Evolutionary conservation across 64 coral and sea anemone species (phyloP).

Genomic region (Pocillopora damicornis): DNA sequence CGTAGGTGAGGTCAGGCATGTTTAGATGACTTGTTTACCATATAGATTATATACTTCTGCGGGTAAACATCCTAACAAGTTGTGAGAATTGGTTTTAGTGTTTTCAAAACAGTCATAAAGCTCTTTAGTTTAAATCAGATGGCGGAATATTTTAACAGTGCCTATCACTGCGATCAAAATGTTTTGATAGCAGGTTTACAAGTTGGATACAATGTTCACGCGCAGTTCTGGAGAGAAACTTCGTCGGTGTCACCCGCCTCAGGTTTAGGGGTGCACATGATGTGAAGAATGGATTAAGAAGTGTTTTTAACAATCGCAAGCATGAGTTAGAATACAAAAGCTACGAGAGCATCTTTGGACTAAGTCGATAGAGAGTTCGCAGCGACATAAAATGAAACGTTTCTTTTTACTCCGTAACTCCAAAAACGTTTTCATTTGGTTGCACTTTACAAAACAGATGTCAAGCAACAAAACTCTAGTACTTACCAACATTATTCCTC

Average conservation of each 20-base stretch:
- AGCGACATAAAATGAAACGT: background rate
- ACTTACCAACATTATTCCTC: constrained; percentile 1
- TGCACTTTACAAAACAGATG: background rate
- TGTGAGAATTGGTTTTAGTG: background rate
- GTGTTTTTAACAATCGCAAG: background rate
- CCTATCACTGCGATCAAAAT: background rate
- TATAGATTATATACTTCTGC: constrained; percentile 23
- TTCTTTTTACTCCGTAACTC: background rate
- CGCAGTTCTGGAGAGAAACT: background rate
- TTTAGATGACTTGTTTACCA: constrained; percentile 27
- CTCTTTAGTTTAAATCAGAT: background rate
- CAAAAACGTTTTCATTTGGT: background rate
- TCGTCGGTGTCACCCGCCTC: too few relatives aligned
- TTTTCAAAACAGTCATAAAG: constrained; percentile 3
- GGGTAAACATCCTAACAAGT: background rate
- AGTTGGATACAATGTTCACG: background rate
- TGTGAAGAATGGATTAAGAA: background rate
- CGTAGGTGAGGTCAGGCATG: background rate
- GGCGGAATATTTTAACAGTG: background rate
- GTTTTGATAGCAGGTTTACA: background rate
- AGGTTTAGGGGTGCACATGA: background rate
- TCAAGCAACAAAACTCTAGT: background rate
- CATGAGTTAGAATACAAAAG: background rate
- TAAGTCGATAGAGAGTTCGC: background rate
- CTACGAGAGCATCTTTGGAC: background rate